Conservation (phyloP, 1,140 invertebrate species). For the Lethocerus indicus region DNA sequence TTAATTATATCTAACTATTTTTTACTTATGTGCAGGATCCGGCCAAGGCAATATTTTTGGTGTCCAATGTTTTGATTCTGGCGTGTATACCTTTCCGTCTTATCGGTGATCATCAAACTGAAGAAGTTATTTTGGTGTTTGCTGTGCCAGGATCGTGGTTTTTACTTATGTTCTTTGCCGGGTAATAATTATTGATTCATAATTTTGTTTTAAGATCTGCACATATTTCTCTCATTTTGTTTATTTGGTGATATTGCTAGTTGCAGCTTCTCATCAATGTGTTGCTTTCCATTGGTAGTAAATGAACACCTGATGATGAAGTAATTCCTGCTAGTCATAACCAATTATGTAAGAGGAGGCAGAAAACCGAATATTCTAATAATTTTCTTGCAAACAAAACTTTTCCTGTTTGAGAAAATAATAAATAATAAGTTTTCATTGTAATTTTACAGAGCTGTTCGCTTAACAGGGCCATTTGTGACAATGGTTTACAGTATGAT, state of each 20-base stretch:
- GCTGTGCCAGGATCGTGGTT: slow-evolving; percentile 93
- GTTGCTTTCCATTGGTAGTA: too few species aligned
- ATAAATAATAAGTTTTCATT: not conserved
- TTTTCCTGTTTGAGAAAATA: slow-evolving; percentile 4
- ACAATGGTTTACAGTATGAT: slow-evolving; percentile 99
- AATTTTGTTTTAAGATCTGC: too few species aligned
- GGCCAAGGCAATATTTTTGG: slow-evolving; percentile 82
- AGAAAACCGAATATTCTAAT: too few species aligned
- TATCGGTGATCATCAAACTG: slow-evolving; percentile 48
- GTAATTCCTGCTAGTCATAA: too few species aligned
- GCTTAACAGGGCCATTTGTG: slow-evolving; percentile 89
- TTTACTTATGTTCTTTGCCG: slow-evolving; percentile 95
- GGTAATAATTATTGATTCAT: too few species aligned
- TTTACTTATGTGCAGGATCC: slow-evolving; percentile 44
- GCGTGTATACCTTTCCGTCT: slow-evolving; percentile 81
- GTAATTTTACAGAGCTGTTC: slow-evolving; percentile 55
- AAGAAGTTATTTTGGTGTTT: slow-evolving; percentile 83
- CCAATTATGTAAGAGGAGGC: too few species aligned
- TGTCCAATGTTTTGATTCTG: slow-evolving; percentile 84
- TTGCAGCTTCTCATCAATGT: too few species aligned
- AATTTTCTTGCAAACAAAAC: too few species aligned
- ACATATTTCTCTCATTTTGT: too few species aligned
- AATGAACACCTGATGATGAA: too few species aligned
- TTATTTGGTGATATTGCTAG: too few species aligned
- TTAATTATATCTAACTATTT: not conserved